Conservation (phyloP, 2,113 vertebrate species). For the Plecturocebus donacophilus region DNA sequence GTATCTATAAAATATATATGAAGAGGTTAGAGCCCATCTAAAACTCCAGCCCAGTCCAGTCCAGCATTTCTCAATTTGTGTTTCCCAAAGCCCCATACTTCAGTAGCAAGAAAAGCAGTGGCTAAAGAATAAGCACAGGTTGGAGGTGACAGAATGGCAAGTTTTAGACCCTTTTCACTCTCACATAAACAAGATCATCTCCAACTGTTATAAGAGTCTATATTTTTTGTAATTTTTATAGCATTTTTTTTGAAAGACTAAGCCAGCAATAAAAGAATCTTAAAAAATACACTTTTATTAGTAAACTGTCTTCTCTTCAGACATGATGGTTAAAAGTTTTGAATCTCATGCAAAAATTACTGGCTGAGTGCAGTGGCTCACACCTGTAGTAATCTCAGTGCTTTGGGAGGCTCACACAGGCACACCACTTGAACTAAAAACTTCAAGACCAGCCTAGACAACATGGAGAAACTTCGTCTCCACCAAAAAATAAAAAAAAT, state of each 20-base stretch:
- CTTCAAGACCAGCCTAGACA: too few relatives aligned
- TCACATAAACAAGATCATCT: slow-evolving; percentile 15
- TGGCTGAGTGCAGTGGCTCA: not conserved
- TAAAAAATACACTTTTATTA: not conserved
- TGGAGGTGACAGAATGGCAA: not conserved
- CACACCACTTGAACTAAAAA: too few relatives aligned
- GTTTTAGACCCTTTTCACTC: not conserved
- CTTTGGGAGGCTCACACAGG: too few relatives aligned
- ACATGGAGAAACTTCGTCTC: too few relatives aligned
- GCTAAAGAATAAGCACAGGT: not conserved
- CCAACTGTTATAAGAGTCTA: not conserved
- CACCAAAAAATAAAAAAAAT: too few relatives aligned
- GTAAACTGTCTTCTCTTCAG: not conserved
- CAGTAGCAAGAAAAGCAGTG: not conserved
- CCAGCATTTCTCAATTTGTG: not conserved
- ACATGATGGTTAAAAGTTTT: slow-evolving; percentile 9
- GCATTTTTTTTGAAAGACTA: not conserved
- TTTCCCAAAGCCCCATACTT: not conserved
- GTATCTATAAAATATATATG: too few relatives aligned
- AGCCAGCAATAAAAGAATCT: not conserved
- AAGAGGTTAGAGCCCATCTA: not conserved
- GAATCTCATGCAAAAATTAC: slow-evolving; percentile 45
- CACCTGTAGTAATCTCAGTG: too few relatives aligned
- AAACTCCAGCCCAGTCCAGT: not conserved
- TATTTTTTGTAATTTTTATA: not conserved